Conservation (phyloP, 53 echinoderm and acorn worm genomes). For the Crossaster papposus region DNA sequence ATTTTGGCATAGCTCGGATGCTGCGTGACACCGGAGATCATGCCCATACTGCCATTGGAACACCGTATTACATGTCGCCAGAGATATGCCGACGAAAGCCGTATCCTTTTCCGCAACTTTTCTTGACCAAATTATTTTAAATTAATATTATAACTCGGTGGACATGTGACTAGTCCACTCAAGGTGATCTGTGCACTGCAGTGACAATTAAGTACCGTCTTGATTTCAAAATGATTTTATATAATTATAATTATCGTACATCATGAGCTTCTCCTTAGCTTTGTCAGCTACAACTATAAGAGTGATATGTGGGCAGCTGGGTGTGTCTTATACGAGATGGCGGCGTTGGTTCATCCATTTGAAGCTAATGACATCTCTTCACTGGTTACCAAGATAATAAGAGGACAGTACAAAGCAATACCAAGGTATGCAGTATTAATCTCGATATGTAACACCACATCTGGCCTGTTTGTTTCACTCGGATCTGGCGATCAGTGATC, state of each 20-base stretch:
- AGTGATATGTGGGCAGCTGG: slow-evolving; percentile 96
- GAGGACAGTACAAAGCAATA: slow-evolving; percentile 70
- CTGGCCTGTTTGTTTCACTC: too few species aligned
- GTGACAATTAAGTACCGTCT: too few species aligned
- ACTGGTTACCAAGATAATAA: slow-evolving; percentile 74
- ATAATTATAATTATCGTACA: background rate
- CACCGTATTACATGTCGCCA: slow-evolving; percentile 94
- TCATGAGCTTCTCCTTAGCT: background rate
- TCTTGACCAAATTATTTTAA: too few species aligned
- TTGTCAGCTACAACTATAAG: slow-evolving; percentile 87
- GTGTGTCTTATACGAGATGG: slow-evolving; percentile 84
- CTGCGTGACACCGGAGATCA: slow-evolving; percentile 75
- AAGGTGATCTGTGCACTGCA: too few species aligned
- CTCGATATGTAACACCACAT: too few species aligned
- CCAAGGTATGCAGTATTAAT: slow-evolving; percentile 41
- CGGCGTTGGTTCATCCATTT: slow-evolving; percentile 78
- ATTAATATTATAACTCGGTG: too few species aligned
- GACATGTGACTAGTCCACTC: too few species aligned
- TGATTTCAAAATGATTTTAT: too few species aligned
- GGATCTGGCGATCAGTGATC: too few species aligned
- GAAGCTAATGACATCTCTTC: slow-evolving; percentile 77
- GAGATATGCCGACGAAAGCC: slow-evolving; percentile 83
- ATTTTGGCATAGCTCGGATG: slow-evolving; percentile 91
- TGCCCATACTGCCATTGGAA: slow-evolving; percentile 87
- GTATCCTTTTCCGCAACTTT: slow-evolving; percentile 74